phyloP scores from a whole-genome alignment of 2,797 vertebrate genomes.

The Buceros bicornis region DNA sequence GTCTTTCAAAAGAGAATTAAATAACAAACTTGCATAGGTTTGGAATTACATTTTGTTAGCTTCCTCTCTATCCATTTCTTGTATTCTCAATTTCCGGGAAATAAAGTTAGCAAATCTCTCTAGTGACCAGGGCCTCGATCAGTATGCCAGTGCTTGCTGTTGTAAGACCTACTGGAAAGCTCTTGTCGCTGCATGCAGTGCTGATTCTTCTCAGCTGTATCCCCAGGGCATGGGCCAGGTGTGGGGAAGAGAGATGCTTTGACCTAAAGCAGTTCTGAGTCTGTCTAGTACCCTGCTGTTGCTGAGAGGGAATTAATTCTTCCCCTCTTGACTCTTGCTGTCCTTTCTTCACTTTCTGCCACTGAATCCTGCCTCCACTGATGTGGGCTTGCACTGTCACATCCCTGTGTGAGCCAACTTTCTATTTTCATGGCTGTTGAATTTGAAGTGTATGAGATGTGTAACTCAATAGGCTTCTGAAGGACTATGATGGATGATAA shows the following conservation, averaged over 20 bases:
- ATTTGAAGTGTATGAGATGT: not conserved
- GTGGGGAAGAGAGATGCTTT: not conserved
- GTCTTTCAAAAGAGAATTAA: not conserved
- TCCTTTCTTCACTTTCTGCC: not conserved
- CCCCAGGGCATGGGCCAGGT: too few species aligned
- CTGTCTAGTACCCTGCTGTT: not conserved
- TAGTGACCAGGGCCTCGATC: not conserved
- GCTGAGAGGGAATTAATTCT: not conserved
- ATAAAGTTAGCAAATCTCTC: not conserved
- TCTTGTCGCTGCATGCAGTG: not conserved
- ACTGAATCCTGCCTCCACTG: not conserved
- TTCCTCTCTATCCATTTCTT: not conserved
- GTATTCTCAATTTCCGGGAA: not conserved
- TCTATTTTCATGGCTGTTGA: not conserved
- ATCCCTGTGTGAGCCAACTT: not conserved
- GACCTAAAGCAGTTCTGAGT: not conserved
- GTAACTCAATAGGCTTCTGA: not conserved
- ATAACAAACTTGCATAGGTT: not conserved
- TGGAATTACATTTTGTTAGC: conserved; percentile 30
- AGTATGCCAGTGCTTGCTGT: not conserved
- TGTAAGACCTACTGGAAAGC: not conserved
- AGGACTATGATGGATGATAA: not conserved
- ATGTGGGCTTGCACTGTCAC: not conserved
- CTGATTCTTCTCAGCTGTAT: not conserved
- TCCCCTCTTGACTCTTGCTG: not conserved